Base-by-base conservation (phyloP, 2,797 vertebrate genomes). In the Mastacembelus armatus region DNA sequence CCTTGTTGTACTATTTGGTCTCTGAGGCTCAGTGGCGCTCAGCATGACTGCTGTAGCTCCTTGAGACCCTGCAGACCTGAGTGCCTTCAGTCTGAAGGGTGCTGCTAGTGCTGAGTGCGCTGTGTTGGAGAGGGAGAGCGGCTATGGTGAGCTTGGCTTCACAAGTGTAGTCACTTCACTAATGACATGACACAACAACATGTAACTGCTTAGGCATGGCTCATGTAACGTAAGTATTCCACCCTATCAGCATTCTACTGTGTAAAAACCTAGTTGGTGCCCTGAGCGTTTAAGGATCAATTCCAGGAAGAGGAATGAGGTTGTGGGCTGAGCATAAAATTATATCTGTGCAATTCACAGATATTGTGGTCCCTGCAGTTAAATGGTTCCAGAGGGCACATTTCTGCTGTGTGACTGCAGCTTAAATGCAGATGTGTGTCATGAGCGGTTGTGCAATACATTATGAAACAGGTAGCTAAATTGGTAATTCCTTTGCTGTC, bases 61-160 rank as follows among this genome's bases (percentile, higher is more conserved):
- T 24, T 0, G 6, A 29, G 49, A 49, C 45, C 51, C 71, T 63
- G 49, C 61, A 70, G 71, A 82, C 65, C 55, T 1, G 80, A 70
- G 85, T 91, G 85, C 87, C 83, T 92, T 90, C 84, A 39, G 24
- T 60, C 48, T 63, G 84, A 90, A 88, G 88, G 88, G 73, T 90
- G 62, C 21, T 10, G 43, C 80, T 60, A 21, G 54, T 70, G 29
- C 47, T 73, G 59, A 63, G 70, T 74, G 78, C 65, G 48, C 50
- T 44, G 74, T 77, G 66, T 52, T 60, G 63, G 74, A 72, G 55
- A 74, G 60, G 72, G 66, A 55, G 0, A 18, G 47, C 42, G 66
- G 64, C 68, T 35, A 12, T 8, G 14, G 66, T 47, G 55, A 66
- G 71, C 48, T 45, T 32, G 27, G 58, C 11, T 0, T 43, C 29